These are phyloP conservation scores for Paelopatides confundens DNA, from an alignment of 53 echinoderm and acorn worm genomes.

Conservation along the genomic window DNA sequence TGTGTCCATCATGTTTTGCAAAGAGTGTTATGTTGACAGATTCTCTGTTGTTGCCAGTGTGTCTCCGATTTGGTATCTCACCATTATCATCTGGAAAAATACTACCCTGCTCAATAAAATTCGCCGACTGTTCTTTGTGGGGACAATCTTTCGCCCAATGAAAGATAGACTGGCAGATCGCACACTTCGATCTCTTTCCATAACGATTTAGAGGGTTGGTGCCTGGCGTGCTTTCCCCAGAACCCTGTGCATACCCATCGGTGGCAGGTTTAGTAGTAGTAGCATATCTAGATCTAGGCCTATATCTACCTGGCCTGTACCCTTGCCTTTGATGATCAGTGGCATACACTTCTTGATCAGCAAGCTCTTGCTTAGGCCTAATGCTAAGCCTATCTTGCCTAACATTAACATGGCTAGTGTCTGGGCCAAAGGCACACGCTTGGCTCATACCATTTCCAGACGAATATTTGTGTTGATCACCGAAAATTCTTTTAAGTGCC, in stretches of 20 bases:
- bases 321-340: too few species aligned
- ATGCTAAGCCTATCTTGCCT: too few species aligned
- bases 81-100: too few species aligned
- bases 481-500: constrained; percentile 37
- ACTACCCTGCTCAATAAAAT: neutral
- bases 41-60: neutral
- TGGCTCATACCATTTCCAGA: neutral
- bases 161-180: constrained; percentile 1
- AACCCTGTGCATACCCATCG: too few species aligned
- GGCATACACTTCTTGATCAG: too few species aligned
- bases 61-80: too few species aligned
- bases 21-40: constrained; percentile 19
- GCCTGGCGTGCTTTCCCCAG: neutral
- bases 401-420: too few species aligned
- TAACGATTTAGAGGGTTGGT: constrained; percentile 32
- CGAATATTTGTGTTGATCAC: neutral
- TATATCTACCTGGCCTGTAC: too few species aligned
- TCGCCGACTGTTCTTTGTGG: neutral
- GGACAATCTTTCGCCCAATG: constrained; percentile 36
- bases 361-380: too few species aligned
- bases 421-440: too few species aligned
- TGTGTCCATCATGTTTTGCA: neutral
- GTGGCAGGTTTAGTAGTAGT: neutral
- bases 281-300: too few species aligned
- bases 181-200: neutral